These are phyloP conservation scores for Cartodere bifasciata DNA, from an alignment of 2,888 invertebrate species.

Conservation along the genomic window DNA sequence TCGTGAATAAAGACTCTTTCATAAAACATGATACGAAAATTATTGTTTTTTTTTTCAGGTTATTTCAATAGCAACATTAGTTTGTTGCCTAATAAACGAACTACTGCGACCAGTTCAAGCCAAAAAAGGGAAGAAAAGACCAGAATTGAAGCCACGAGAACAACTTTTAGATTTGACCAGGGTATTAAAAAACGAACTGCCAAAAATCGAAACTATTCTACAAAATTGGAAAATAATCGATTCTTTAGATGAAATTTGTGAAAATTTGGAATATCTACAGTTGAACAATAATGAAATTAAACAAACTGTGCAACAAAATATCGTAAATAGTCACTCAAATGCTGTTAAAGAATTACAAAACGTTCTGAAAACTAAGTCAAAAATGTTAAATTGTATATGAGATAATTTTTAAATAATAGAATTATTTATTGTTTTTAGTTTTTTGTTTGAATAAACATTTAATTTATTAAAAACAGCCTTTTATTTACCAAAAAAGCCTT, in stretches of 20 bases:
- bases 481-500: too few relatives aligned
- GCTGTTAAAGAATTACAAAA: slow-evolving; percentile 41
- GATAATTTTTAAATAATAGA: slow-evolving; percentile 3
- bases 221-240: slow-evolving; percentile 35
- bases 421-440: slow-evolving; percentile 7
- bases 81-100: slow-evolving; percentile 45
- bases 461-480: too few relatives aligned
- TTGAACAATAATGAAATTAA: slow-evolving; percentile 32
- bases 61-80: slow-evolving; percentile 41
- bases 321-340: slow-evolving; percentile 38
- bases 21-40: too few relatives aligned
- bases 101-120: slow-evolving; percentile 37
- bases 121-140: slow-evolving; percentile 47
- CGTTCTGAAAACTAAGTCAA: slow-evolving; percentile 42
- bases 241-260: slow-evolving; percentile 30
- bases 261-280: slow-evolving; percentile 33
- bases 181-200: slow-evolving; percentile 28
- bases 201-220: slow-evolving; percentile 34
- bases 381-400: slow-evolving; percentile 27
- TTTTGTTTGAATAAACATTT: slow-evolving; percentile 9
- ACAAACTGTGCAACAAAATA: slow-evolving; percentile 36
- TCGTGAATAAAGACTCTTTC: too few relatives aligned
- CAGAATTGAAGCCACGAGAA: slow-evolving; percentile 37
- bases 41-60: slow-evolving; percentile 36
- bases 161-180: slow-evolving; percentile 22